Base-by-base conservation (phyloP, 2,113 vertebrate genomes). In the Etheostoma cragini region DNA sequence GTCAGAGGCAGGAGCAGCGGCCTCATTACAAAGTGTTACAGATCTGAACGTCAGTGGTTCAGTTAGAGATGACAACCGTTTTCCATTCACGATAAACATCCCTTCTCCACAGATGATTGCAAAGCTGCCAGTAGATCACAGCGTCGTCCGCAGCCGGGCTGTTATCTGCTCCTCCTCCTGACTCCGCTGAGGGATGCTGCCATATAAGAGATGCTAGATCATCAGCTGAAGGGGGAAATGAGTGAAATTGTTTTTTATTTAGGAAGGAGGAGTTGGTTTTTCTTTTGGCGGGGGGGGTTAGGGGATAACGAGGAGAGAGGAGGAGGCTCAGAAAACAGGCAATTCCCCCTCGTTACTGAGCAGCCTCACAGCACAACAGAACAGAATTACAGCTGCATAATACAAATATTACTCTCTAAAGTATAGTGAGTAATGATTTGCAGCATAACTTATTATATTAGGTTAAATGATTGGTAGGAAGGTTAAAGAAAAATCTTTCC, bases 101-200 rank as follows among this genome's bases (percentile, higher is more conserved):
- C 74, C 52, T 19, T 52, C 22, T 68, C 72, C 45, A 7, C 67
- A 38, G 63, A 80, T 74, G 84, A 87, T 80, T 87, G 82, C 71
- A 78, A 75, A 76, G 76, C 84, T 58, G 78, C 71, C 80, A 78
- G 77, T 26, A 64, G 80, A 87, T 66, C 52, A 11, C 62, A 76
- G 73, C 35, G 3, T 61, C 16, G 15, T 65, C 71, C 64, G 54
- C 83, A 82, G 82, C 62, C 73, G 33, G 78, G 76, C 77, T 60
- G 79, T 85, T 87, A 88, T 86, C 89, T 71, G 22, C 72, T 78
- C 76, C 80, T 80, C 73, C 50, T 65, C 54, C 54, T 62, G 68
- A 54, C 69, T 80, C 65, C 0, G 73, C 77, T 56, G 63, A 53
- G 62, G 63, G 66, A 68, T 12, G 22, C 72, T 52, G 35, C 75